Evolutionary conservation across 2,113 vertebrate species (phyloP).

Genomic region (Dasyornis broadbenti): DNA sequence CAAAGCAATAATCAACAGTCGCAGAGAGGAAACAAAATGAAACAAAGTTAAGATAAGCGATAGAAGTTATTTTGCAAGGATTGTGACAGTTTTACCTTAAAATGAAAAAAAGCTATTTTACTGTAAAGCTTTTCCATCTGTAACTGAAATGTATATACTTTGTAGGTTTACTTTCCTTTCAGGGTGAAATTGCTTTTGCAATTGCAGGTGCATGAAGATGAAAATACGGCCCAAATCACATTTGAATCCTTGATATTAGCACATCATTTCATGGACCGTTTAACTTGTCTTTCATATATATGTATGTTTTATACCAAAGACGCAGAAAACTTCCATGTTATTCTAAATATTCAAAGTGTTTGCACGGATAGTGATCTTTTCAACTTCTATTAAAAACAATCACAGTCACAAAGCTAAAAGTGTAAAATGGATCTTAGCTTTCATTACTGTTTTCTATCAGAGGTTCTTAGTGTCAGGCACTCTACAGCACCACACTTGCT

Average conservation of each 20-base stretch:
- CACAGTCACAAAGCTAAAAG: slow-evolving; percentile 6
- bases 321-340: background rate
- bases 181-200: slow-evolving; percentile 64
- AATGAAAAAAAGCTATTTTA: background rate
- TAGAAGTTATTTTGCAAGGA: background rate
- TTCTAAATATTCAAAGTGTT: slow-evolving; percentile 42
- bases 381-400: slow-evolving; percentile 44
- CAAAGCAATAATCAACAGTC: background rate
- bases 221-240: slow-evolving; percentile 62
- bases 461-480: background rate
- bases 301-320: slow-evolving; percentile 43
- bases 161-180: slow-evolving; percentile 47
- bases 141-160: background rate
- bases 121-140: background rate
- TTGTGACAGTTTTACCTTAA: background rate
- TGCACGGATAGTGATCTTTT: slow-evolving; percentile 14
- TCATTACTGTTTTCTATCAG: slow-evolving; percentile 1
- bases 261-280: slow-evolving; percentile 52
- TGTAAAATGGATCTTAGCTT: slow-evolving; percentile 12
- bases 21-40: background rate
- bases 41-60: background rate
- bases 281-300: slow-evolving; percentile 48
- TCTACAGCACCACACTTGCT: background rate
- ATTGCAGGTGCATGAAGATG: slow-evolving; percentile 56
- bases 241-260: slow-evolving; percentile 64